These are phyloP conservation scores for Palythoa heliodiscus DNA, from an alignment of 92 coral and sea anemone species.

Conservation along the genomic window DNA sequence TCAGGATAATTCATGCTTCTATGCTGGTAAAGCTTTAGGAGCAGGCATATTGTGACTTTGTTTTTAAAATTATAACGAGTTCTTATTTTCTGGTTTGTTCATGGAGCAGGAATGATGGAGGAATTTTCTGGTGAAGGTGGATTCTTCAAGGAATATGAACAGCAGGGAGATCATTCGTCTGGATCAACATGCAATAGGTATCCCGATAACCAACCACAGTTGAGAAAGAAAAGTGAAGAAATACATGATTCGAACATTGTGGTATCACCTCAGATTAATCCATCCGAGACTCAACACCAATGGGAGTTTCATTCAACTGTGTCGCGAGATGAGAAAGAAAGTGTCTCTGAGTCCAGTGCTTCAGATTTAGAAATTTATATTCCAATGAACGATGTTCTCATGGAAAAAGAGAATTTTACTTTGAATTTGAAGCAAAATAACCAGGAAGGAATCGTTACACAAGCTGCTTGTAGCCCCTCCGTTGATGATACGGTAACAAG, in stretches of 20 bases:
- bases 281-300: constrained; percentile 36
- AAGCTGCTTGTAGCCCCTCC: background rate
- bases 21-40: no score
- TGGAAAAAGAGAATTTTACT: background rate
- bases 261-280: constrained; percentile 56
- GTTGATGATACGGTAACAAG: background rate
- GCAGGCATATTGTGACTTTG: background rate
- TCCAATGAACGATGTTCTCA: background rate
- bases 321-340: background rate
- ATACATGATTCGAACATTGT: constrained; percentile 55
- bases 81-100: background rate
- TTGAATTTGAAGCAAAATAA: background rate
- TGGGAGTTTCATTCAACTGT: constrained; percentile 17
- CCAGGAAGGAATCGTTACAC: background rate
- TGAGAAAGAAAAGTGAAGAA: constrained; percentile 45
- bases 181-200: background rate
- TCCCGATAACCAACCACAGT: constrained; percentile 16
- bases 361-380: background rate
- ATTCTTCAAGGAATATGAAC: constrained; percentile 71
- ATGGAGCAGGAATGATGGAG: constrained; percentile 35
- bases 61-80: background rate
- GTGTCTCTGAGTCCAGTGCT: constrained; percentile 1
- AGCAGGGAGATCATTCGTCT: constrained; percentile 32
- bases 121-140: constrained; percentile 84
- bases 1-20: no score